Evolutionary conservation across 2,888 invertebrate species (phyloP), one percentile per base, ranked within the genome.

Genomic region (Euzophera pinguis): DNA sequence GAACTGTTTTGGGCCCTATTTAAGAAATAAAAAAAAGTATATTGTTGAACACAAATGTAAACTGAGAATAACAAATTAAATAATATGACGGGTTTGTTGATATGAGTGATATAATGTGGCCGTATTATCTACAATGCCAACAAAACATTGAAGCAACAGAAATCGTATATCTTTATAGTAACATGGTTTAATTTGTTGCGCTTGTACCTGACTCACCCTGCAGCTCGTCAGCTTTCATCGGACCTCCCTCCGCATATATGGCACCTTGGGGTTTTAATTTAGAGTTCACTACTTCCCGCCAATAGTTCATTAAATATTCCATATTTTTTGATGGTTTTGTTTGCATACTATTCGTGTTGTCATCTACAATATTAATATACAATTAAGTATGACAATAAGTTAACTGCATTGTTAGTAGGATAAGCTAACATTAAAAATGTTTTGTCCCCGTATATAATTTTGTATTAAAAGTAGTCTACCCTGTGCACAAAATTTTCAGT

Each of bases 241-340:
- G 88, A 27, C 90, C 90, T 53, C 90, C 90, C 67, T 90, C 90
- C 5, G 89, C 82, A 55, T 86, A 88, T 35, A 89, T 60, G 12
- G 79, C 78, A 39, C 70, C 80, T 63, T 76, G 71, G 47, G 82
- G 77, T 63, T 83, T 82, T 38, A 72, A 58, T 56, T 84, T 81
- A 17, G 84, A 71, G 56, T 79, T 73, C 37, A 84, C 72, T 34
- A 84, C 72, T 53, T 81, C 77, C 48, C 76, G 72, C 86, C 85
- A 86, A 53, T 82, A 83, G 60, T 89, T 85, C 74, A 85, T 78
- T 51, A 88, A 69, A 61, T 86, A 84, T 62, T 85, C 81, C 82
- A 86, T 82, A 60, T 86, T 85, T 63, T 87, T 85, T 1, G 80
- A 71, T 61, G 78, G 68, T 59, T 81, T 81, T 3, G 51, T 35